A percentile compares a stretch with the other conserved stretches of the same genome.
phyloP scores from a whole-genome alignment of 1,140 invertebrate species.

The Cydia splendana region DNA sequence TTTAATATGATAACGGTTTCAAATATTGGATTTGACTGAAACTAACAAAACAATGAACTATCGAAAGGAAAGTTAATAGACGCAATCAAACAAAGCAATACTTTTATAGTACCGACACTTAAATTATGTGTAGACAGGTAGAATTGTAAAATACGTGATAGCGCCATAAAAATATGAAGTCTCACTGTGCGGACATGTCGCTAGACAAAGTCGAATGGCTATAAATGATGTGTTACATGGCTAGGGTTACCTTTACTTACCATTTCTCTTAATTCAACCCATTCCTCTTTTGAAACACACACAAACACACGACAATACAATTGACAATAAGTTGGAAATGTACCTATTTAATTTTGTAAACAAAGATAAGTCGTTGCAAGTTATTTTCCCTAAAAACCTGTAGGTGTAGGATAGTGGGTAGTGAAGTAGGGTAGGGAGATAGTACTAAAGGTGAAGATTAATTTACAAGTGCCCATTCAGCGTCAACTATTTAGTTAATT shows the following conservation, averaged over 20 bases:
- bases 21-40: neutral
- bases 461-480: too few relatives aligned
- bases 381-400: too few relatives aligned
- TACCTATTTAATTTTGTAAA: too few relatives aligned
- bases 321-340: too few relatives aligned
- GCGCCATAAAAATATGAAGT: slow-evolving; percentile 72
- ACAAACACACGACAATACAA: too few relatives aligned
- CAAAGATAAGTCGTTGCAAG: too few relatives aligned
- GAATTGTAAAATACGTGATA: slow-evolving; percentile 53
- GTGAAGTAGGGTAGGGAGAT: too few relatives aligned
- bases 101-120: slow-evolving; percentile 58
- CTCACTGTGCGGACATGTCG: slow-evolving; percentile 63
- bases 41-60: slow-evolving; percentile 6
- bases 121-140: slow-evolving; percentile 65
- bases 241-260: slow-evolving; percentile 15
- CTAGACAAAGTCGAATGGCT: slow-evolving; percentile 56
- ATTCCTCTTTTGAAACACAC: neutral
- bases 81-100: slow-evolving; percentile 51
- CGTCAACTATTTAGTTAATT: too few relatives aligned
- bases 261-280: neutral
- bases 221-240: slow-evolving; percentile 52
- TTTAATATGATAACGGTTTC: too few relatives aligned
- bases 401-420: too few relatives aligned
- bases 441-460: too few relatives aligned
- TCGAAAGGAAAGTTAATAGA: slow-evolving; percentile 12